Evolutionary conservation across 1,140 invertebrate species (phyloP), one percentile per base, ranked within the genome.

Genomic region (Heliothis subflexa): DNA sequence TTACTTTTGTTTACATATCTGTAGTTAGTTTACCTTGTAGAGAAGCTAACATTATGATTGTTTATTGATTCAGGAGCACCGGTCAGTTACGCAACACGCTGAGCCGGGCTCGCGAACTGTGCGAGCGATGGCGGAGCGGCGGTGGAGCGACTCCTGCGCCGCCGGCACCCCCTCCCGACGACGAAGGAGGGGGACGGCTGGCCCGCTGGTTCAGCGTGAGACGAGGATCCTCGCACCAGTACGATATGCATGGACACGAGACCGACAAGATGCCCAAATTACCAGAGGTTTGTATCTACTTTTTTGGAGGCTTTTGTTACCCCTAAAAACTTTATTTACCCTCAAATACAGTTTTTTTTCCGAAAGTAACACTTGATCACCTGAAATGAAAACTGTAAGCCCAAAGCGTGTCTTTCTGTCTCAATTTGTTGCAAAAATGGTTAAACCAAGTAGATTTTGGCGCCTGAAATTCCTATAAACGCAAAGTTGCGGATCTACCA

Each of bases 161-260:
- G 33, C 91, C 93, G 7, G 88, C 91, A 21, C 93, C 93, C 18
- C 95, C 96, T 3, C 94, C 96, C 54, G 96, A 97, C 64, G 94
- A 96, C 72, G 94, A 95, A 70, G 95, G 96, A 13, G 96, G 97
- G 50, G 97, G 97, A 11, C 93, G 97, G 40, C 95, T 98, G 1
- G 96, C 97, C 11, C 95, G 97, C 80, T 98, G 97, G 97, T 98
- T 98, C 94, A 98, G 97, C 81, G 97, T 98, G 59, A 94, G 97
- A 12, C 95, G 97, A 75, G 97, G 97, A 52, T 97, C 97, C 54
- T 95, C 96, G n/a, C 97, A 97, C 89, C 97, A 98, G 78, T 97
- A 97, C 89, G 97, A 97, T 86, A 96, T 97, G 88, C 96, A 95
- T 83, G 55, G 93, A 64, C 90, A 94, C 76, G 94, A 94, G 57